phyloP scores from a whole-genome alignment of 2,797 vertebrate genomes.

The Phylloscopus collybita region DNA sequence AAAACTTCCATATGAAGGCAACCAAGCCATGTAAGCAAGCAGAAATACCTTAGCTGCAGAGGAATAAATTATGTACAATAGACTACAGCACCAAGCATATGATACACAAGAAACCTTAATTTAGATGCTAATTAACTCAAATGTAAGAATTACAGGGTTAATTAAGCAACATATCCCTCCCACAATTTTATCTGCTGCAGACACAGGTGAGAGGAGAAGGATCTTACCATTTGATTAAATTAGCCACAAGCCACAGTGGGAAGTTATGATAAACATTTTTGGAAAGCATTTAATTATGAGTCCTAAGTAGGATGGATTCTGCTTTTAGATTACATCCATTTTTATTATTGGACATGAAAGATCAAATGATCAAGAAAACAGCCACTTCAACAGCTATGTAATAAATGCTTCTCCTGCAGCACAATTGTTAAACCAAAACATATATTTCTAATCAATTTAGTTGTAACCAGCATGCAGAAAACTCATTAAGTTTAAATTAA shows the following conservation, averaged over 20 bases:
- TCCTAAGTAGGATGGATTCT: constrained; percentile 1
- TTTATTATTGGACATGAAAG: constrained; percentile 37
- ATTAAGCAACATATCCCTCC: constrained; percentile 63
- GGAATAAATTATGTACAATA: not conserved
- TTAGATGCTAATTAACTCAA: constrained; percentile 71
- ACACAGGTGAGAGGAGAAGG: constrained; percentile 40
- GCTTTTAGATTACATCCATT: not conserved
- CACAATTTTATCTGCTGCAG: constrained; percentile 60
- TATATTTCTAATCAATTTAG: constrained; percentile 45
- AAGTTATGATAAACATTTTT: constrained; percentile 37
- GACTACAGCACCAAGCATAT: not conserved
- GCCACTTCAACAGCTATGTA: not conserved
- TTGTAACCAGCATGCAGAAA: constrained; percentile 30
- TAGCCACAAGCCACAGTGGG: constrained; percentile 10
- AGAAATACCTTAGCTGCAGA: not conserved
- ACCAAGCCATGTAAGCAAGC: not conserved
- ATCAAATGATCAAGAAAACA: constrained; percentile 18
- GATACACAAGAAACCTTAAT: constrained; percentile 42
- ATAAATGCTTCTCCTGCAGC: constrained; percentile 40
- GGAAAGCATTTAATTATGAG: constrained; percentile 21
- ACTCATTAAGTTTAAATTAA: constrained; percentile 53
- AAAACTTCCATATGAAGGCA: not conserved
- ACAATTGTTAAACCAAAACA: constrained; percentile 41
- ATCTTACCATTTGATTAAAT: constrained; percentile 60
- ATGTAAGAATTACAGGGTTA: constrained; percentile 72